Conservation (phyloP, 2,113 vertebrate species). For the Mohoua ochrocephala region DNA sequence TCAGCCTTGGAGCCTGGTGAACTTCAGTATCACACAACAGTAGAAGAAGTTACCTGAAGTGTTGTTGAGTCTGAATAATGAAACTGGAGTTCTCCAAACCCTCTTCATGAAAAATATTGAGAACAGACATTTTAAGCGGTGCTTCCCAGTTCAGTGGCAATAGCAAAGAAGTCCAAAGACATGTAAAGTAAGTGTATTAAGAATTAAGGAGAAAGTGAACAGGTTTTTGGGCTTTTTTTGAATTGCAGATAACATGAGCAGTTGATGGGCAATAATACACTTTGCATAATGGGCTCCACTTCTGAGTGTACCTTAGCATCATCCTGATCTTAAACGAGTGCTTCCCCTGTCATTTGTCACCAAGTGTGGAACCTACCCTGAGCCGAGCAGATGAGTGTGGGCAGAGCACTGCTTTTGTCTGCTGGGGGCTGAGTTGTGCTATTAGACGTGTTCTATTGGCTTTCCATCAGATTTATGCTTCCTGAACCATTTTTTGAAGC, state of each 20-base stretch:
- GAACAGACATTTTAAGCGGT: neutral
- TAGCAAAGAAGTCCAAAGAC: neutral
- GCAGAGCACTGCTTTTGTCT: neutral
- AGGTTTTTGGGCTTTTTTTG: neutral
- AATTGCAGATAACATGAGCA: neutral
- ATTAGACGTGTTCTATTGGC: neutral
- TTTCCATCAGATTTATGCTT: neutral
- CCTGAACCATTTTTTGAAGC: neutral
- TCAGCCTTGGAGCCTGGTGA: neutral
- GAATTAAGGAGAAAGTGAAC: neutral
- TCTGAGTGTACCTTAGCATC: neutral
- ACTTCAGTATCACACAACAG: neutral
- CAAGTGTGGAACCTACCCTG: neutral
- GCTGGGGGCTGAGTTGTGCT: neutral
- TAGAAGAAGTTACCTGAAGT: neutral
- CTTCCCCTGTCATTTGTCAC: neutral
- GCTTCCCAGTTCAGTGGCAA: neutral
- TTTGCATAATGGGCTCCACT: neutral
- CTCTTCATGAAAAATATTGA: neutral
- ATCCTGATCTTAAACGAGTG: neutral
- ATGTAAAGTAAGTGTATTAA: neutral
- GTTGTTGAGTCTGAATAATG: neutral
- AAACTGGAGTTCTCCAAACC: neutral
- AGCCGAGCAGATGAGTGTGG: rapidly evolving
- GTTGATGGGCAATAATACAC: neutral